These are phyloP conservation scores for Drosophila tani DNA, from an alignment of 1,140 invertebrate species.

Conservation along the genomic window DNA sequence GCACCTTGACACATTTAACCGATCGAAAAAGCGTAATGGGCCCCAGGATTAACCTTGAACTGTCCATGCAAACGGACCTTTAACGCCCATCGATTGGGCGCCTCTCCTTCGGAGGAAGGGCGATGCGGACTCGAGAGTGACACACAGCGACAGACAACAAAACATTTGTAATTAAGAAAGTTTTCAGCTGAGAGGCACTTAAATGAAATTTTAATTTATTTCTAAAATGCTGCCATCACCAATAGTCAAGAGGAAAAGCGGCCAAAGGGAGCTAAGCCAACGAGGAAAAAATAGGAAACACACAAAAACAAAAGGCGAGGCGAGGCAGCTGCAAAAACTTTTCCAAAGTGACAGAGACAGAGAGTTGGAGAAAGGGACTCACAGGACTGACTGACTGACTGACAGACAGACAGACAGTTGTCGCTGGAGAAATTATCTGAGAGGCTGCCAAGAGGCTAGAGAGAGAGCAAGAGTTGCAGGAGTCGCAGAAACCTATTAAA, in stretches of 20 bases:
- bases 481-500: slow-evolving; percentile 60
- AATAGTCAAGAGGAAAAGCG: slow-evolving; percentile 48
- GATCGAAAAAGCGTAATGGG: slow-evolving; percentile 25
- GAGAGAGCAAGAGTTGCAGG: slow-evolving; percentile 22
- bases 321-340: slow-evolving; percentile 52
- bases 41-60: slow-evolving; percentile 30
- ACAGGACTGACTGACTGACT: slow-evolving; percentile 16
- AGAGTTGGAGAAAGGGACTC: slow-evolving; percentile 20
- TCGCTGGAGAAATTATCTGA: slow-evolving; percentile 49
- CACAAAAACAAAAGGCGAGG: slow-evolving; percentile 42
- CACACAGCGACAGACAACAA: slow-evolving; percentile 40
- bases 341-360: slow-evolving; percentile 62
- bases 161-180: slow-evolving; percentile 82
- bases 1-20: slow-evolving; percentile 44
- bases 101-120: not conserved
- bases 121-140: slow-evolving; percentile 2
- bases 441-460: slow-evolving; percentile 12
- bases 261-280: slow-evolving; percentile 29
- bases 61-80: slow-evolving; percentile 24
- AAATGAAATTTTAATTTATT: slow-evolving; percentile 84
- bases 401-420: slow-evolving; percentile 42
- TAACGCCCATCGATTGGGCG: slow-evolving; percentile 33
- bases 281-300: slow-evolving; percentile 29
- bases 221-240: slow-evolving; percentile 73
- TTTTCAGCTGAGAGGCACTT: slow-evolving; percentile 75